Base-by-base conservation (phyloP, 2,888 invertebrate genomes). In the Lissocephala sabroskyi region DNA sequence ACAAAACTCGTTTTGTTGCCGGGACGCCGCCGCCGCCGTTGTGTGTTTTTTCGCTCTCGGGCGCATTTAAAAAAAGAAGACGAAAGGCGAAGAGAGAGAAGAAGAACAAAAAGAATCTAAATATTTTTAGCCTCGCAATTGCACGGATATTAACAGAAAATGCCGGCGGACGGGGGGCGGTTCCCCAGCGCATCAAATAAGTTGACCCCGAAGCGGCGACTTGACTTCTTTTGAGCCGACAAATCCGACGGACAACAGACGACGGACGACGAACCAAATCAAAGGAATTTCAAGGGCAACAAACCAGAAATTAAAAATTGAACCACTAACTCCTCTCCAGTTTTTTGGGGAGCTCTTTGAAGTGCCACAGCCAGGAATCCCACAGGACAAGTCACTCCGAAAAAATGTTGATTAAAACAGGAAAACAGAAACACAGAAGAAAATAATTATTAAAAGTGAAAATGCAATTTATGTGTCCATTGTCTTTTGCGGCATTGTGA, bases 111-210 rank as follows among this genome's bases (percentile, higher is more conserved):
- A 23, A 23, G 7, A 23, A 5, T 74, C 65, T 77, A 77, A 78
- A 70, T 70, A 77, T 70, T 70, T 70, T 77, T 70, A 70, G 68
- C 74, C 77, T 59, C 57, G 59, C 52, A 70, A 70, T 77, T 77
- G 68, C 68, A 70, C 74, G 68, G 75, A 70, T 68, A 70, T 70
- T 74, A 77, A 52, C 53, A 62, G 55, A 59, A 56, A 49, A 53
- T 40, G 23, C 4, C 23, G 23, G 23, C 4, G 23, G 23, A 23
- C 4, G 23, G 23, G 23, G 23, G 23, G 23, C 23, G 23, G 4
- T 7, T 23, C 23, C 23, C 23, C 23, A 23, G 7, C 3, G 3
- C 4, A 23, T 23, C 23, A 3, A 23, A 23, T 23, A 7, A 7
- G 4, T 5, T 23, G 62, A 54, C 65, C 61, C 59, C 56, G 51